A percentile compares a stretch with the other conserved stretches of the same genome.
phyloP scores from a whole-genome alignment of 2,888 invertebrate genomes.

The Capitulum mitella region DNA sequence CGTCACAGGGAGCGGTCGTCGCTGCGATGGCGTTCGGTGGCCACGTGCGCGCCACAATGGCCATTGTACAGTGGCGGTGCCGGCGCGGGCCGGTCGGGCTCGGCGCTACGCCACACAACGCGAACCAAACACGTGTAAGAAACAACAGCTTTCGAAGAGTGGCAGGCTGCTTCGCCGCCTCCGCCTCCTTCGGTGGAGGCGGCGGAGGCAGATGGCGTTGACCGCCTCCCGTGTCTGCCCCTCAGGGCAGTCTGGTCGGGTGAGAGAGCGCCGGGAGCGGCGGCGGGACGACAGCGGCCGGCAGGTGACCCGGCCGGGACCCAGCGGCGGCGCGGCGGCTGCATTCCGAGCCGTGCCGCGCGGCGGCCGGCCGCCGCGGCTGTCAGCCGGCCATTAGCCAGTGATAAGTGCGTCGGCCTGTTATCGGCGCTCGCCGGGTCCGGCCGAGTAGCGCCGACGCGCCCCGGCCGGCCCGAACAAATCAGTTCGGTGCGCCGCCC shows the following conservation, averaged over 20 bases:
- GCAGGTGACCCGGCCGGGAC: background rate
- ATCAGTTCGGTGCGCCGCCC: background rate
- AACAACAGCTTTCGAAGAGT: no score
- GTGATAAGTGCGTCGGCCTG: slow-evolving; percentile 7
- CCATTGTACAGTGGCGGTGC: background rate
- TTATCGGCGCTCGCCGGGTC: background rate
- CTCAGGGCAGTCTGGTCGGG: no score
- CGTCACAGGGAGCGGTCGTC: background rate
- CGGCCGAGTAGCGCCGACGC: no score
- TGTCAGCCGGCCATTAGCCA: background rate
- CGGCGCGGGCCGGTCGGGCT: no score
- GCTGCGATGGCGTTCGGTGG: background rate
- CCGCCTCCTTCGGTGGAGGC: no score
- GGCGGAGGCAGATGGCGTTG: no score
- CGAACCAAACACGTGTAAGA: no score
- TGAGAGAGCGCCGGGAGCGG: no score
- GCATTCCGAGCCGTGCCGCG: background rate
- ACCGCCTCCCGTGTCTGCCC: no score
- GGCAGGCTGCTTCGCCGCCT: no score
- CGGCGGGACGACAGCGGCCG: no score
- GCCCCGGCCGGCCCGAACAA: background rate
- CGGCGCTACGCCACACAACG: no score
- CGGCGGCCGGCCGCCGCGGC: background rate
- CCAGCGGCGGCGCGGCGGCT: background rate
- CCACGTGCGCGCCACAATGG: background rate